phyloP scores from a whole-genome alignment of 2,888 invertebrate genomes.

The Terebella lapidaria region DNA sequence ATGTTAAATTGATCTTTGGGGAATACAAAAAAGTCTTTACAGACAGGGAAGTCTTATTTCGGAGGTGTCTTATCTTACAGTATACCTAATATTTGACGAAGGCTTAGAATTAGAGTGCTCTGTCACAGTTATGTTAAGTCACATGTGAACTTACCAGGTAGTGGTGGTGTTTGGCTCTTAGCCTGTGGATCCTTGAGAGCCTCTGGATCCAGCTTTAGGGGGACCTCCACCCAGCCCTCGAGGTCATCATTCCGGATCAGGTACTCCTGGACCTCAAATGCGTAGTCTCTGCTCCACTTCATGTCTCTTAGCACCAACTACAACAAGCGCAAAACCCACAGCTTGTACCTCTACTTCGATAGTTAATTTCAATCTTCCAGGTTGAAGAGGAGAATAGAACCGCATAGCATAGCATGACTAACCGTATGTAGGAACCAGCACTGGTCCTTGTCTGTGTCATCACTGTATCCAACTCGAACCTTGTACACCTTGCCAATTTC shows the following conservation, averaged over 20 bases:
- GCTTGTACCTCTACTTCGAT: too few species aligned
- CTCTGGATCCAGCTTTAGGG: not conserved
- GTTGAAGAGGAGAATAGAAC: too few species aligned
- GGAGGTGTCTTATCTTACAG: too few species aligned
- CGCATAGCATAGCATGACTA: not conserved
- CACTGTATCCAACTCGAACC: not conserved
- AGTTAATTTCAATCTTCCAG: too few species aligned
- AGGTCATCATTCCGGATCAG: conserved; percentile 30
- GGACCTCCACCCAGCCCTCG: conserved; percentile 42
- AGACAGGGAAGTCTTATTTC: too few species aligned
- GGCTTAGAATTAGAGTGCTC: too few species aligned
- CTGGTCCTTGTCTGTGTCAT: not conserved
- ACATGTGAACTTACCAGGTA: not conserved
- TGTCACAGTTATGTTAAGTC: too few species aligned
- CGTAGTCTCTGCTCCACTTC: not conserved
- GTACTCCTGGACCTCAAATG: conserved; percentile 30
- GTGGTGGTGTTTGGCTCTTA: too few species aligned
- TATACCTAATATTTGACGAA: too few species aligned
- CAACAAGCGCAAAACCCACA: not conserved
- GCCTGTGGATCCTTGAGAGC: not conserved
- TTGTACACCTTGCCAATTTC: conserved; percentile 1
- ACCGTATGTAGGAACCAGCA: not conserved
- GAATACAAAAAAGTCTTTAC: too few species aligned
- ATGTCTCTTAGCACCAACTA: conserved; percentile 6
- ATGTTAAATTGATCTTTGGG: too few species aligned